phyloP scores from a whole-genome alignment of 1,140 invertebrate species.

The Aphelenchoides avenae region DNA sequence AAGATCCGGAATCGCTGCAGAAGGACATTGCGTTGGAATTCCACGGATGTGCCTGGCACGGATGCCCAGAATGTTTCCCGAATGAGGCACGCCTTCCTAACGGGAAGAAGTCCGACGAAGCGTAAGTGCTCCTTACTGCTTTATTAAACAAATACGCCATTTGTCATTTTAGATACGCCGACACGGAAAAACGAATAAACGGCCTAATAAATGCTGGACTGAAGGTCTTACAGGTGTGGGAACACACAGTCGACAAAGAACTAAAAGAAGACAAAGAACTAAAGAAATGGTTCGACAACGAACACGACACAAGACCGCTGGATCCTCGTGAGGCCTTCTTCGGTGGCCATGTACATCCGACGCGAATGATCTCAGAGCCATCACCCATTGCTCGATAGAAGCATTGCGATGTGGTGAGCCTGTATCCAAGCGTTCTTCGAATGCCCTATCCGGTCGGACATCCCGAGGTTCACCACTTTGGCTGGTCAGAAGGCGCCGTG shows the following conservation, averaged over 20 bases:
- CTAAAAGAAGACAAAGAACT: not conserved
- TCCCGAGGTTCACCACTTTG: not conserved
- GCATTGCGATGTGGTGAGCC: not conserved
- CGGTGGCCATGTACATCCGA: not conserved
- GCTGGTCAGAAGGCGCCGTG: not conserved
- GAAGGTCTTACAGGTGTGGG: too few species aligned
- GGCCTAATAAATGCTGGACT: too few species aligned
- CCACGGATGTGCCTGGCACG: too few species aligned
- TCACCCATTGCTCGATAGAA: not conserved
- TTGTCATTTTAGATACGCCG: too few species aligned
- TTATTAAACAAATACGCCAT: too few species aligned
- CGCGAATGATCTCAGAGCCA: not conserved
- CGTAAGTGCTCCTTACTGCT: too few species aligned
- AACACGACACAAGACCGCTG: slow-evolving; percentile 1
- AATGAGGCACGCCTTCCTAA: too few species aligned
- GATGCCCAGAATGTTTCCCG: too few species aligned
- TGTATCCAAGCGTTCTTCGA: not conserved
- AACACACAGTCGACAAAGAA: slow-evolving; percentile 1
- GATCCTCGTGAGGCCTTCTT: not conserved
- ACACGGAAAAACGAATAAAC: too few species aligned
- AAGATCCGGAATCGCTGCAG: too few species aligned
- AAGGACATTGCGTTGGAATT: too few species aligned
- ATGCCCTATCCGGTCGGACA: slow-evolving; percentile 1
- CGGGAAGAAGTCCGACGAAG: too few species aligned
- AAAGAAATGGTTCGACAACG: not conserved